Evolutionary conservation across 2,888 invertebrate genomes (phyloP), one percentile per base, ranked within the genome.

Genomic region (Drosophila infuscata): DNA sequence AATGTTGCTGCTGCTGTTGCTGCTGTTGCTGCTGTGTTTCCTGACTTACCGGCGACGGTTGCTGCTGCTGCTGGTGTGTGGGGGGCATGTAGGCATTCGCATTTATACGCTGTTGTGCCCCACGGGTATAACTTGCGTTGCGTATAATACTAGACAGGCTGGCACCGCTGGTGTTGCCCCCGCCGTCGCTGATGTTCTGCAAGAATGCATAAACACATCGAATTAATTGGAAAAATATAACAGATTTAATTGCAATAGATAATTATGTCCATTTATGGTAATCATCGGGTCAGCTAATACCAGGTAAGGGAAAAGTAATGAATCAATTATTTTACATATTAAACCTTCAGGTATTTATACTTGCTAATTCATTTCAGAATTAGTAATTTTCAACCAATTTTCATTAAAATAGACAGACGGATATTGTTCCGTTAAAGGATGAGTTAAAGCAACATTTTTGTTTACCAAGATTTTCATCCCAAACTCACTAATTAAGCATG

Each of bases 61-160:
- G 72, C 43, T 74, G 72, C 43, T 74, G 72, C 53, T 68, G 88
- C 70, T 88, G 90, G 25, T 85, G 88, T 51, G 76, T 12, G 32
- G 66, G 77, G 32, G 66, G 79, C 84, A 93, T 87, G 86, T 91
- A 88, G 17, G 88, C 82, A 53, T 90, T 81, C n/a, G 92, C 82
- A 74, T 91, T 93, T 25, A 91, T 91, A 66, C 93, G 91, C 53
- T 92, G 91, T 71, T 92, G 92, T 30, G 85, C 89, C 38, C 86
- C 82, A 57, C 93, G 86, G 29, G 91, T 89, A 77, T 90, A 93
- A 43, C 93, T 93, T 25, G 68, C 70, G 74, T 93, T 93, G 53
- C 93, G 91, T 78, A 92, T 92, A 72, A 93, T 74, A 62, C 90
- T 91, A 77, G 93, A 92, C 60, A 93, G 76, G 64, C 75, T 92